Conservation (phyloP, 2,113 vertebrate species). For the Lycaon pictus region DNA sequence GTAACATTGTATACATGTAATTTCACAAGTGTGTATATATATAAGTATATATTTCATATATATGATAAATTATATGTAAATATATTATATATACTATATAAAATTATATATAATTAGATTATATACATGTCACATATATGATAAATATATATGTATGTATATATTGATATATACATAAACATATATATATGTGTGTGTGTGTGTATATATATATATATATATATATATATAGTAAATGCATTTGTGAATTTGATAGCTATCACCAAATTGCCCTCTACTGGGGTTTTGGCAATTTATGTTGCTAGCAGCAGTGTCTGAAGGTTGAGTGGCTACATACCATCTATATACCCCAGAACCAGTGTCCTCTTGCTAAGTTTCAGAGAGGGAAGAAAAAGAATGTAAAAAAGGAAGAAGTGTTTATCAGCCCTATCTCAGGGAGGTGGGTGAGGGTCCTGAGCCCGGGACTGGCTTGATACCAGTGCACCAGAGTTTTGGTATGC, state of each 20-base stretch:
- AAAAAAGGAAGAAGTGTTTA: neutral
- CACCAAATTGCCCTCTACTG: neutral
- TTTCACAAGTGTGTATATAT: neutral
- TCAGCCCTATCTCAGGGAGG: neutral
- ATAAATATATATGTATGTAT: neutral
- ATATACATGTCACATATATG: neutral
- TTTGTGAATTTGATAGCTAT: neutral
- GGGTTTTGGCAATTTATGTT: neutral
- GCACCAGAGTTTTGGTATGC: accelerated
- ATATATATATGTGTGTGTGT: neutral
- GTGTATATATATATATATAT: neutral
- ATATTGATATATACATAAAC: neutral
- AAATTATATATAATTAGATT: neutral
- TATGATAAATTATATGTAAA: neutral
- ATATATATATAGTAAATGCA: neutral
- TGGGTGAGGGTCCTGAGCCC: neutral
- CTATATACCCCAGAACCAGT: neutral
- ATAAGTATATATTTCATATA: neutral
- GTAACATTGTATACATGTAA: neutral
- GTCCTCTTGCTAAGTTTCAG: neutral
- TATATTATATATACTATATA: neutral
- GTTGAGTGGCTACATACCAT: neutral
- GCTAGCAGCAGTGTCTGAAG: neutral
- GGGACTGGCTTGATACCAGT: accelerated
- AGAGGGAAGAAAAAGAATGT: neutral